Conservation (phyloP, 2,797 vertebrate species). For the Simalia tracyae region DNA sequence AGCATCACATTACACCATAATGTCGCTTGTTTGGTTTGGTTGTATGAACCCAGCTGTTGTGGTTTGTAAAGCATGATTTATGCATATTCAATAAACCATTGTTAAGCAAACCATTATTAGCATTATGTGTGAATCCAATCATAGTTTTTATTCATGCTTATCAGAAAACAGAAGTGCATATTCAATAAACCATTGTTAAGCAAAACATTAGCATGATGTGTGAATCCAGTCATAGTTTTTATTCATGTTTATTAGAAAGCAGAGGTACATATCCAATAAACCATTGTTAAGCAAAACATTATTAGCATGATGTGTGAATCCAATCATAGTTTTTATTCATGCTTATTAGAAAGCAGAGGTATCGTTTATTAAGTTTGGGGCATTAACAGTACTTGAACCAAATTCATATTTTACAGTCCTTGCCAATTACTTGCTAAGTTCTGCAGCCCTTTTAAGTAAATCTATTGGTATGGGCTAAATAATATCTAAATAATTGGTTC, state of each 20-base stretch:
- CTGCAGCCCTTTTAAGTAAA: background rate
- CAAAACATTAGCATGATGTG: background rate
- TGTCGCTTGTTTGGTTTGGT: background rate
- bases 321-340: background rate
- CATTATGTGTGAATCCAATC: background rate
- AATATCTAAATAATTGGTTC: background rate
- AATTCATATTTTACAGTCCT: background rate
- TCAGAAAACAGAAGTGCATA: too few species aligned
- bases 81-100: background rate
- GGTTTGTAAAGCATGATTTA: background rate
- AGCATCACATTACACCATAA: background rate
- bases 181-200: background rate
- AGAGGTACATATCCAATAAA: background rate
- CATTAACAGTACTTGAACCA: background rate
- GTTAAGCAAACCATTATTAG: background rate
- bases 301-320: background rate
- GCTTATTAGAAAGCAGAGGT: background rate
- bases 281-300: background rate
- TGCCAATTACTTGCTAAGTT: background rate
- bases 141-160: background rate
- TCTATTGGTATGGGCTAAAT: background rate
- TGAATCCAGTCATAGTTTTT: too few species aligned
- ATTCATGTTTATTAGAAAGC: background rate
- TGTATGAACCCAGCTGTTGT: background rate
- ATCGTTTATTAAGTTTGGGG: background rate